phyloP scores from a whole-genome alignment of 2,113 vertebrate species.

The Mormyrus iriodes region DNA sequence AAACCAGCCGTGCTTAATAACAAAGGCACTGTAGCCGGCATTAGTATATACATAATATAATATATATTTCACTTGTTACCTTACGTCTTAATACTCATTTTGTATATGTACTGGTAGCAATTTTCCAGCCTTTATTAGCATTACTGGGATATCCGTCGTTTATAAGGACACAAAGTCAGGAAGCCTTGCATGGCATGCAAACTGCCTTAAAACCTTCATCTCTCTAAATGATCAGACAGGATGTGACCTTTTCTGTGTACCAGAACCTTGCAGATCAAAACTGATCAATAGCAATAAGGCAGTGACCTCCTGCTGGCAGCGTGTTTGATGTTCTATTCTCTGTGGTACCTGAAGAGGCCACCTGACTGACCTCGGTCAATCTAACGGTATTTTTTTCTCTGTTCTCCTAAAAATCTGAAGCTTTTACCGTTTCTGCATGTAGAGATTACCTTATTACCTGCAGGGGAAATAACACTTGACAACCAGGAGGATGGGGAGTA shows the following conservation, averaged over 20 bases:
- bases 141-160: neutral
- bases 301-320: conserved; percentile 37
- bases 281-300: conserved; percentile 68
- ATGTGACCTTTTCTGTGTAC: conserved; percentile 64
- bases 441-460: conserved; percentile 31
- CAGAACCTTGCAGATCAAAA: conserved; percentile 64
- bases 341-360: conserved; percentile 41
- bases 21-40: neutral
- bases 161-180: neutral
- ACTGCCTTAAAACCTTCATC: neutral
- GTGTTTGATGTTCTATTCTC: conserved; percentile 57
- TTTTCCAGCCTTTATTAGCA: neutral
- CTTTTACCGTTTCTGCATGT: conserved; percentile 42
- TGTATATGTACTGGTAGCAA: neutral
- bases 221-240: conserved; percentile 42
- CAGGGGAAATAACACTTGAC: neutral
- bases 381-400: conserved; percentile 56
- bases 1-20: neutral
- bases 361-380: conserved; percentile 38
- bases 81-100: neutral
- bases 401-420: conserved; percentile 52
- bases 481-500: neutral
- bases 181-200: neutral
- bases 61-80: neutral
- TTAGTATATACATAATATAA: too few relatives aligned